Evolutionary conservation across 2,797 vertebrate species (phyloP), one percentile per base, ranked within the genome.

Genomic region (Falco naumanni): DNA sequence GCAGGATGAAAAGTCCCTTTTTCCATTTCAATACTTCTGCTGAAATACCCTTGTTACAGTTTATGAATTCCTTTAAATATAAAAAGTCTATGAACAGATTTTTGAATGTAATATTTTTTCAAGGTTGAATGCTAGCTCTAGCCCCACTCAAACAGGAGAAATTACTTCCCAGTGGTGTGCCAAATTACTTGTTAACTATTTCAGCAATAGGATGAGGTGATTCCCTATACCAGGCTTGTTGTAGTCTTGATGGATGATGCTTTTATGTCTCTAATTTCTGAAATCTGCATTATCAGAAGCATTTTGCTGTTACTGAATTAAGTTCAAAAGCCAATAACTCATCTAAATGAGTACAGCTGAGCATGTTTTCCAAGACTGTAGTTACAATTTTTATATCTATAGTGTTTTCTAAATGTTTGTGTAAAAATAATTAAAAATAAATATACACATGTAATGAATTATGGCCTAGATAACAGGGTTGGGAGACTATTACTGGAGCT

Each of bases 121-220:
- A 81, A 69, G 64, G 54, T 88, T 95, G 93, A 97, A 94, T 96
- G 72, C 76, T 64, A 94, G 50, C 56, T 90, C 69, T 75, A 94
- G 66, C n/a, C 43, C 47, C 53, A 65, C 86, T 96, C 83, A 82
- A 63, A 93, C 31, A 86, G 74, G 89, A 94, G 69, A 93, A 96
- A 97, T 96, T 97, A 89, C 87, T 92, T 94, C 93, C 75, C 92
- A 89, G 78, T 69, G 60, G 87, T 72, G 72, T 89, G 78, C 76
- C 85, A 95, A 96, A 97, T 96, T 96, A 92, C 81, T 93, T 87
- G 69, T 88, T 96, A 97, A 97, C 87, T 91, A 84, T 95, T 96
- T 95, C 94, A 86, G 87, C 72, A 93, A 93, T 66, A 69, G 45
- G 51, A 68, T 86, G 74, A 0, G 0, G 71, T 74, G 65, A 91